Percentiles rank a stretch among this genome's conserved stretches.
These are phyloP conservation scores for Drosophila prosaltans DNA, from an alignment of 1,140 invertebrate species.

Conservation along the genomic window DNA sequence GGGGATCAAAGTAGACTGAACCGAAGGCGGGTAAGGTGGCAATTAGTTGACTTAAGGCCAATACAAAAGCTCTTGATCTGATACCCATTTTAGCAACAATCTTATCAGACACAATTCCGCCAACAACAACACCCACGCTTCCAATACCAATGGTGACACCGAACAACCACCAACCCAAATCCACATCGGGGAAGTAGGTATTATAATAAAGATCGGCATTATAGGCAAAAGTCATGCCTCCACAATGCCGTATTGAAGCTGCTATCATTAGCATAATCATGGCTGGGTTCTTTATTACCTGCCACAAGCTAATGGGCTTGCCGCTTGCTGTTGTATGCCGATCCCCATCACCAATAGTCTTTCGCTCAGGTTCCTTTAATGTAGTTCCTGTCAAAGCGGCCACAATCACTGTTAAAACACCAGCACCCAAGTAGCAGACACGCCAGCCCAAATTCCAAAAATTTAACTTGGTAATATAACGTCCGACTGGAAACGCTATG, in stretches of 20 bases:
- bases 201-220: conserved; percentile 95
- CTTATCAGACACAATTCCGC: conserved; percentile 94
- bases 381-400: conserved; percentile 89
- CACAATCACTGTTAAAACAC: conserved; percentile 91
- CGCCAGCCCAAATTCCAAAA: conserved; percentile 93
- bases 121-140: conserved; percentile 93
- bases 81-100: conserved; percentile 94
- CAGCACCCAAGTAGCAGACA: conserved; percentile 92
- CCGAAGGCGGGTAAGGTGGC: conserved; percentile 95
- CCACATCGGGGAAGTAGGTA: conserved; percentile 93
- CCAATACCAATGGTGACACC: conserved; percentile 94
- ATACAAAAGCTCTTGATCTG: conserved; percentile 91
- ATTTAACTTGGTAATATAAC: conserved; percentile 92
- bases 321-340: conserved; percentile 55
- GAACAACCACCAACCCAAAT: conserved; percentile 94
- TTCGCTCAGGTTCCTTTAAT: conserved; percentile 90
- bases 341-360: conserved; percentile 88
- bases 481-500: conserved; percentile 94
- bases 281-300: conserved; percentile 89
- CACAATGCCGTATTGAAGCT: conserved; percentile 95
- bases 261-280: conserved; percentile 92
- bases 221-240: conserved; percentile 94
- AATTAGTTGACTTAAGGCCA: conserved; percentile 93
- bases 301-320: conserved; percentile 87
- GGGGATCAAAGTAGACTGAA: conserved; percentile 92